Percentiles rank a stretch among this genome's conserved stretches.
phyloP scores from a whole-genome alignment of 2,113 vertebrate species.

The Lepus timidus region DNA sequence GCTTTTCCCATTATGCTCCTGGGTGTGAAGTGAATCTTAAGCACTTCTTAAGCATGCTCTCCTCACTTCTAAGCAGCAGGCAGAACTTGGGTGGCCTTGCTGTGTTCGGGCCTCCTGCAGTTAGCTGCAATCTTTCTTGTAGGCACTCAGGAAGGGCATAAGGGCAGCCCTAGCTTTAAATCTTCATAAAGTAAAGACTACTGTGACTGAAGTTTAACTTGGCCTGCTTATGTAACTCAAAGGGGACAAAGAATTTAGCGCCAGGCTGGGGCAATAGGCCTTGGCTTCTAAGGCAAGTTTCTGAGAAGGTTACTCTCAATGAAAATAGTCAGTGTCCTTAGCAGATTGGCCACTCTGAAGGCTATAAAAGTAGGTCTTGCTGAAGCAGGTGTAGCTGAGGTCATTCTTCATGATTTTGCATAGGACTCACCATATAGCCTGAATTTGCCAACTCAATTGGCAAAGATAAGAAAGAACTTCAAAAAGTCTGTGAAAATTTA shows the following conservation, averaged over 20 bases:
- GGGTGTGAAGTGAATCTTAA: slow-evolving; percentile 55
- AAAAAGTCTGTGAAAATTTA: too few species aligned
- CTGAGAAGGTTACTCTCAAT: slow-evolving; percentile 23
- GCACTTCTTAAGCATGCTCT: slow-evolving; percentile 29
- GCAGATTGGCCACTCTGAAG: not conserved
- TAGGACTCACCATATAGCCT: not conserved
- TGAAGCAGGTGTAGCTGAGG: not conserved
- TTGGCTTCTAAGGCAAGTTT: not conserved
- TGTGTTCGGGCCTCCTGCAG: not conserved
- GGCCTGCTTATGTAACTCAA: not conserved
- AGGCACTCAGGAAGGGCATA: slow-evolving; percentile 24
- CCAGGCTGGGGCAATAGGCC: not conserved
- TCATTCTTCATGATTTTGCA: slow-evolving; percentile 21
- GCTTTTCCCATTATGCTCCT: slow-evolving; percentile 12
- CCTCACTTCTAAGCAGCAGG: not conserved
- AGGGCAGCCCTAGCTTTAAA: slow-evolving; percentile 44
- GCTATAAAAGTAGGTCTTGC: not conserved
- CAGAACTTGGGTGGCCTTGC: slow-evolving; percentile 61
- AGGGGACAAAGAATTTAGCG: not conserved
- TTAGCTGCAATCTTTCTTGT: slow-evolving; percentile 31
- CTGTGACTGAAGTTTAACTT: slow-evolving; percentile 40
- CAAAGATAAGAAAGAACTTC: not conserved
- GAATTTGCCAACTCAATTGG: not conserved
- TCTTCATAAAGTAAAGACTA: slow-evolving; percentile 69
- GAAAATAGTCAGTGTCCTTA: not conserved